phyloP scores from a whole-genome alignment of 2,888 invertebrate genomes.

The Xanthorhoe spadicearia region DNA sequence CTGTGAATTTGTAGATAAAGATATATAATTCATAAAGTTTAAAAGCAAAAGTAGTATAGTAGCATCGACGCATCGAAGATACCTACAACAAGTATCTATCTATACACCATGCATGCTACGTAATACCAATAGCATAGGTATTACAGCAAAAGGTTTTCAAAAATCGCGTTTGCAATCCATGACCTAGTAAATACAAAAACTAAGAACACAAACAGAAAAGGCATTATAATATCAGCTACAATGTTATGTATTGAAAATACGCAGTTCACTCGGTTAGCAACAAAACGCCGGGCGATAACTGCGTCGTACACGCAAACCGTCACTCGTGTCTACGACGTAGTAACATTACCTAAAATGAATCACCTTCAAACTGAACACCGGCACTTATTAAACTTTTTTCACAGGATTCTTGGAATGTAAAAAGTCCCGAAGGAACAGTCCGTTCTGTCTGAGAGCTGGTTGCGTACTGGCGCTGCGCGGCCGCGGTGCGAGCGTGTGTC shows the following conservation, averaged over 20 bases:
- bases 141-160: not conserved
- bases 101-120: not conserved
- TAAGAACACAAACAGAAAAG: not conserved
- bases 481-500: constrained; percentile 52
- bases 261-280: constrained; percentile 79
- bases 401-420: constrained; percentile 49
- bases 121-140: not conserved
- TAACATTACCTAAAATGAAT: constrained; percentile 71
- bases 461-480: constrained; percentile 60
- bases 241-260: constrained; percentile 56
- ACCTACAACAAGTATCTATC: not conserved
- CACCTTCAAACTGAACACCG: constrained; percentile 39
- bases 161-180: constrained; percentile 35
- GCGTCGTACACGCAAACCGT: constrained; percentile 66
- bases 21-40: not conserved
- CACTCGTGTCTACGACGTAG: constrained; percentile 63
- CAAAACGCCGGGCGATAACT: constrained; percentile 75
- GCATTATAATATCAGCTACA: constrained; percentile 41
- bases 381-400: not conserved
- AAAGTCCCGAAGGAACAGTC: constrained; percentile 45
- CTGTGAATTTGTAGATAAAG: not conserved
- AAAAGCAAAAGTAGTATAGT: not conserved
- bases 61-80: not conserved
- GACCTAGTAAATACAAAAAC: constrained; percentile 45
- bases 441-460: constrained; percentile 62